These are phyloP conservation scores for Sitta europaea DNA, from an alignment of 2,113 vertebrate genomes.

Conservation along the genomic window DNA sequence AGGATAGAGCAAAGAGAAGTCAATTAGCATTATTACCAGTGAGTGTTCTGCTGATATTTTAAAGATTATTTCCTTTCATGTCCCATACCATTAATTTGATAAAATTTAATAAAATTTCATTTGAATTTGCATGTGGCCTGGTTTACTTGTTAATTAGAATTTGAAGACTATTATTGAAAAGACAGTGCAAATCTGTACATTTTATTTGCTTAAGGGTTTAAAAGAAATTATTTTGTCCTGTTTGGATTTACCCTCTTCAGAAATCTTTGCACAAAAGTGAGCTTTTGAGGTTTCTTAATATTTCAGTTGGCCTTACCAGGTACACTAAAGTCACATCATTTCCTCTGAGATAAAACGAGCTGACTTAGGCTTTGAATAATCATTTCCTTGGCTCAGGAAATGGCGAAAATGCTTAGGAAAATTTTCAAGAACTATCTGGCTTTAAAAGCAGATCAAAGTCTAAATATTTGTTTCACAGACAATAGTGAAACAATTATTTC, in stretches of 20 bases:
- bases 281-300: neutral
- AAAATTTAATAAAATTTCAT: constrained; percentile 11
- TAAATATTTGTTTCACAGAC: neutral
- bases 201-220: neutral
- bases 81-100: neutral
- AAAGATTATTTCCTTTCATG: neutral
- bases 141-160: neutral
- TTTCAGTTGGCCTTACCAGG: neutral
- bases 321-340: neutral
- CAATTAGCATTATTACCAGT: neutral
- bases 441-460: constrained; percentile 20
- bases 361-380: constrained; percentile 2
- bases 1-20: neutral
- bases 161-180: neutral
- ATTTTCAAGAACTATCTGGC: neutral
- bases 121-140: neutral
- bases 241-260: neutral
- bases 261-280: neutral
- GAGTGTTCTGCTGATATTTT: neutral
- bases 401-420: neutral
- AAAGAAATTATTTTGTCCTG: neutral
- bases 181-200: neutral
- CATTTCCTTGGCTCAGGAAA: neutral
- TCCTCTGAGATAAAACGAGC: neutral
- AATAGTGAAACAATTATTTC: neutral